Evolutionary conservation across 2,797 vertebrate genomes (phyloP), one percentile per base, ranked within the genome.

Genomic region (Epinephelus awoara): DNA sequence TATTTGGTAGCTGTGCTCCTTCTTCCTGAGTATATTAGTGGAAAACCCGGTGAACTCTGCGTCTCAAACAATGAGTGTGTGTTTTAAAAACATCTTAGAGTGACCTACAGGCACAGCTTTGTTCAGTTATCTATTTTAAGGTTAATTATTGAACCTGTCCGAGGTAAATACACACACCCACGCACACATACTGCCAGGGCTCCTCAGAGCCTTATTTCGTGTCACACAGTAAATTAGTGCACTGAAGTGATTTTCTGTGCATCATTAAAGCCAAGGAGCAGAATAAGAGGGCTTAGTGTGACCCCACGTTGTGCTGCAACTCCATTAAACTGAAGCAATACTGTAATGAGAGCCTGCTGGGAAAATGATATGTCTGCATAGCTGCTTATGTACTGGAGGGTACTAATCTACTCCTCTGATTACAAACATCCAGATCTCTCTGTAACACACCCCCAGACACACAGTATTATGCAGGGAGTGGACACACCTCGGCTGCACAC

Each of bases 371-470:
- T 50, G 90, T 90, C 90, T 95, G 76, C 73, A 85, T 84, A 78
- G 88, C 91, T 88, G 83, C 92, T 92, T 89, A 90, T 84, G 83
- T 83, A 92, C 90, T 84, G 74, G 82, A 94, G 90, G 89, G 90
- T 94, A 95, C 93, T 93, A 95, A 96, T 95, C 93, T 95, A 89
- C 91, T 88, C 75, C 90, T 93, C 86, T 92, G 91, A 93, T 94
- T 95, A 93, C 94, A 93, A 92, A 91, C 93, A 92, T 82, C 80
- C 79, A 85, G 79, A 87, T 72, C 89, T 80, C 85, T 82, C 84
- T 80, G 74, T 80, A 87, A 91, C 87, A 77, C 82, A 79, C 83
- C 80, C 79, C 69, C 86, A 87, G 78, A 90, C 79, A 89, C 82
- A 85, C 79, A 71, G 80, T 29, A 67, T 87, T 82, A 88, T 54